Evolutionary conservation across 2,113 vertebrate genomes (phyloP), one percentile per base, ranked within the genome.

Genomic region (Atractosteus spatula): DNA sequence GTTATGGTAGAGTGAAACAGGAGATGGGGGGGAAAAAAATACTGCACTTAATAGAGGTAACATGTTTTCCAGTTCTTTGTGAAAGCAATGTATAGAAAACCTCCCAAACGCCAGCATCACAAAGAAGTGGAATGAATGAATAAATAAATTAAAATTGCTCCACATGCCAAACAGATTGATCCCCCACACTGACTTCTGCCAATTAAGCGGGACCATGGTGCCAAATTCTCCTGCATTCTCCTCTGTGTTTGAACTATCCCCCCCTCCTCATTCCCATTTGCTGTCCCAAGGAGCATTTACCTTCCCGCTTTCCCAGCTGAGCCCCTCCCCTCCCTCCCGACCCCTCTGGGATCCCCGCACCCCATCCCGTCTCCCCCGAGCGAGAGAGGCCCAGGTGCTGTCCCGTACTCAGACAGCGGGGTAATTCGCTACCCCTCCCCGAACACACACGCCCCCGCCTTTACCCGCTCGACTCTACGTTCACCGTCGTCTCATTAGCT

Each of bases 321-420:
- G 92, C 74, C 92, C 86, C 80, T 72, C 82, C 84, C 88, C 83
- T 79, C 86, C 85, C 83, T 82, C 86, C 68, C 89, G 79, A 75
- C 78, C 87, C 91, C 84, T 85, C 72, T 83, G 87, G 93, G 94
- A 83, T 81, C 77, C 76, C 75, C 68, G 86, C 84, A 77, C 80
- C 77, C 79, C 79, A 76, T 81, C 85, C 85, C 82, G 83, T 76
- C 80, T 77, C 86, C 87, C 90, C 86, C 77, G 54, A 87, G 92
- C 89, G 87, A 81, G 79, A 80, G 83, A 84, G 90, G 88, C 91
- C 93, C 95, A 96, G 95, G 94, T 96, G 95, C 91, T 87, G 79
- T 82, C 85, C 81, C 83, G 71, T 74, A 82, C 77, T 83, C 76
- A 84, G 91, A 88, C 80, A 76, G 76, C 71, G 77, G 79, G 86